A percentile compares a stretch with the other conserved stretches of the same genome.
Evolutionary conservation across 2,113 vertebrate genomes (phyloP).

Genomic region (Aptenodytes patagonicus): DNA sequence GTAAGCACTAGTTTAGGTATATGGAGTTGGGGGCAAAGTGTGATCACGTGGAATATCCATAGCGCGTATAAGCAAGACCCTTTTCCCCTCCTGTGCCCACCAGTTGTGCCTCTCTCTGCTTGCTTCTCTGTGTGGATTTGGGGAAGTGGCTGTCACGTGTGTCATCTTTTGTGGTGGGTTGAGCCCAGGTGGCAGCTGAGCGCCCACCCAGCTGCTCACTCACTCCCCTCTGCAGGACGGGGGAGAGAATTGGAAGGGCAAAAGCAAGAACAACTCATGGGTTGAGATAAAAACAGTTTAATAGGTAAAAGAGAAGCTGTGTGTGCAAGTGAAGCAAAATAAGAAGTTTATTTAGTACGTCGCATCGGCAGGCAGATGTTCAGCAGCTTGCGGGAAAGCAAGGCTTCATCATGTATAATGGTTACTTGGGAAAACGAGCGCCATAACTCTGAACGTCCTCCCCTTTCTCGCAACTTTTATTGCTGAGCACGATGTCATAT

Average conservation of each 20-base stretch:
- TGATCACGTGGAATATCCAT: not conserved
- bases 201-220: too few species aligned
- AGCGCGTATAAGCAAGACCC: not conserved
- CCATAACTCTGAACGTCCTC: accelerated
- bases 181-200: not conserved
- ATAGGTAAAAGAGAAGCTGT: not conserved
- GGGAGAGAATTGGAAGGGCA: not conserved
- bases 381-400: not conserved
- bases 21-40: not conserved
- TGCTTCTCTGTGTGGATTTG: not conserved
- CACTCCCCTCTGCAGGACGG: accelerated
- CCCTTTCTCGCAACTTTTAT: too few species aligned
- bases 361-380: too few species aligned
- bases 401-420: accelerated
- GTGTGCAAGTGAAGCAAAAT: not conserved
- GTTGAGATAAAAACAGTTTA: not conserved
- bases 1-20: not conserved
- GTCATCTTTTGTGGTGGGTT: not conserved
- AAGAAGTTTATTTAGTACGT: not conserved
- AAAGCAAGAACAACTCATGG: not conserved
- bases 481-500: accelerated
- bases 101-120: not conserved
- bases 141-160: accelerated
- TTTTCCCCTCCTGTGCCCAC: not conserved
- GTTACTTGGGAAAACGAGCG: not conserved